These are phyloP conservation scores for Hydrozoanthus gracilis DNA, from an alignment of 92 coral and sea anemone species.

Conservation along the genomic window DNA sequence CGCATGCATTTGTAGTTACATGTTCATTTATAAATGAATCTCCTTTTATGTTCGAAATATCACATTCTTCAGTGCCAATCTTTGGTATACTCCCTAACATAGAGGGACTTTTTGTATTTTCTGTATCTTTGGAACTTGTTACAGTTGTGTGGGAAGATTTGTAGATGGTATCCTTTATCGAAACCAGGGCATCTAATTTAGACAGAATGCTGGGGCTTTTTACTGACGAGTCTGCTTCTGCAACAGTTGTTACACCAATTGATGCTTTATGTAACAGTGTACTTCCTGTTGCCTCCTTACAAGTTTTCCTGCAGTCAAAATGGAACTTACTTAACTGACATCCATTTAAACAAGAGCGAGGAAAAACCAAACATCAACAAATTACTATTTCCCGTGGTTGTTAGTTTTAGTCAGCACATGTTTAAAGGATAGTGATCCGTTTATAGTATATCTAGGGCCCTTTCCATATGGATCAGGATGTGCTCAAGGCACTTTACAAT, in stretches of 20 bases:
- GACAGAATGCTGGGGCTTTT: slow-evolving; percentile 14
- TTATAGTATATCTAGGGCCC: too few species aligned
- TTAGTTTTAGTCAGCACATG: too few species aligned
- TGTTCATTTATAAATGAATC: not conserved
- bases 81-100: slow-evolving; percentile 12
- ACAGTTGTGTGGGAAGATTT: not conserved
- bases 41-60: not conserved
- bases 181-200: not conserved
- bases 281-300: not conserved
- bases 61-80: not conserved
- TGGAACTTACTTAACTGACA: not conserved
- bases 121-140: slow-evolving; percentile 1
- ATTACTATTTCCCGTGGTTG: too few species aligned
- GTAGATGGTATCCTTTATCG: not conserved
- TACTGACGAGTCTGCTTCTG: slow-evolving; percentile 58
- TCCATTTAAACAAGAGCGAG: not conserved
- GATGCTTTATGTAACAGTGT: not conserved
- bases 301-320: not conserved
- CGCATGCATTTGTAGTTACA: not conserved
- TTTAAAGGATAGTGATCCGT: too few species aligned
- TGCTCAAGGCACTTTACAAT: too few species aligned
- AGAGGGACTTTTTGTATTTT: slow-evolving; percentile 21
- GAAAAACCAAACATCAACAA: not conserved
- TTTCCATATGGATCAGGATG: too few species aligned
- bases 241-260: slow-evolving; percentile 42